phyloP scores from a whole-genome alignment of 2,888 invertebrate genomes.

The Quadriops clusia region DNA sequence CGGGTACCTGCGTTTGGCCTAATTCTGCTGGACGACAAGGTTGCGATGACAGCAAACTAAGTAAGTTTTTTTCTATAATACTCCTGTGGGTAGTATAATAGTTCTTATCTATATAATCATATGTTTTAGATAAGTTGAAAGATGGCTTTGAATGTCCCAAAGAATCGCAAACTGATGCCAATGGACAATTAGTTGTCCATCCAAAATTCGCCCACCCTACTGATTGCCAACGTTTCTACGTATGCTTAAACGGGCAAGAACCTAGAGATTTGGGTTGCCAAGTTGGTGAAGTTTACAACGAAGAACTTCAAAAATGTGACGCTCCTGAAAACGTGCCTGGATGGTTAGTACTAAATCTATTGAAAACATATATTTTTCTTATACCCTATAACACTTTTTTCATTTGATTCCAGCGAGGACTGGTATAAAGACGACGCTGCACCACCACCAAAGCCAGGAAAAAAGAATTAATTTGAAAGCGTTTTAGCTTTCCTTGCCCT shows the following conservation, averaged over 20 bases:
- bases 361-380: constrained; percentile 7
- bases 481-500: constrained; percentile 17
- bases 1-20: constrained; percentile 86
- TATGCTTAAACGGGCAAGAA: constrained; percentile 73
- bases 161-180: constrained; percentile 48
- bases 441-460: constrained; percentile 26
- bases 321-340: constrained; percentile 83
- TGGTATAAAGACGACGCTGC: constrained; percentile 80
- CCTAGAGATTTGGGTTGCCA: constrained; percentile 82
- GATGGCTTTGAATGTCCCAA: constrained; percentile 82
- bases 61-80: constrained; percentile 27
- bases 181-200: constrained; percentile 65
- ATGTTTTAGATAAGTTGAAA: constrained; percentile 53
- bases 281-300: constrained; percentile 85
- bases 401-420: constrained; percentile 54
- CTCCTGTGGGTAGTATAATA: no score
- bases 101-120: not conserved
- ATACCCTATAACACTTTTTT: constrained; percentile 7
- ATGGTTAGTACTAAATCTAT: constrained; percentile 49
- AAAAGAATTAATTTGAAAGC: constrained; percentile 13
- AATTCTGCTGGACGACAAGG: constrained; percentile 65
- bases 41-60: constrained; percentile 41
- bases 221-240: constrained; percentile 87
- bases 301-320: constrained; percentile 72
- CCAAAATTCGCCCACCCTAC: constrained; percentile 76